Conservation (phyloP, 2,113 vertebrate species). For the Pongo abelii region DNA sequence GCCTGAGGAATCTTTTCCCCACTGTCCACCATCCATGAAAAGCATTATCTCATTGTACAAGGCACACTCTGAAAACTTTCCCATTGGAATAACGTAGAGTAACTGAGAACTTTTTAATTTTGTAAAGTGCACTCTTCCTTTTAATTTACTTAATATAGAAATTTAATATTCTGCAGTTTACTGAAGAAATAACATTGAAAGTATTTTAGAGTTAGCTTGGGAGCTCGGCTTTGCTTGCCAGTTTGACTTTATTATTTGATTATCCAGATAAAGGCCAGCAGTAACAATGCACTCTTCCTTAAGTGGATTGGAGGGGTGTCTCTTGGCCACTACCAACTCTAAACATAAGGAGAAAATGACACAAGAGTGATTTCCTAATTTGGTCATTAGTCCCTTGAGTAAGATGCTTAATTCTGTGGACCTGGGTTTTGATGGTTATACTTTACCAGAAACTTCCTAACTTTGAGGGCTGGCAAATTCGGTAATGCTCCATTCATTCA, state of each 20-base stretch:
- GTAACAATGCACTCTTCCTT: constrained; percentile 82
- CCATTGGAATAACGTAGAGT: constrained; percentile 87
- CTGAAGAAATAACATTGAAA: constrained; percentile 88
- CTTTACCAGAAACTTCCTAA: constrained; percentile 38
- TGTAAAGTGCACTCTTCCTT: constrained; percentile 88
- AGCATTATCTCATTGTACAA: constrained; percentile 83
- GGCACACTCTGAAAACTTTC: constrained; percentile 84
- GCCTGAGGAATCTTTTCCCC: constrained; percentile 70
- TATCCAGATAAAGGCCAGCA: constrained; percentile 84
- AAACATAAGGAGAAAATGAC: constrained; percentile 74
- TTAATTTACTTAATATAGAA: constrained; percentile 89
- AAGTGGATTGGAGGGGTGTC: constrained; percentile 83
- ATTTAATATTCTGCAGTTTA: constrained; percentile 88
- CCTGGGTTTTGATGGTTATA: constrained; percentile 23
- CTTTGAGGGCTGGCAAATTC: background rate
- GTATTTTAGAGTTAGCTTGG: constrained; percentile 85
- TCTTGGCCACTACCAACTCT: constrained; percentile 82
- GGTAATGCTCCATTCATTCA: background rate
- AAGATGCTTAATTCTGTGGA: constrained; percentile 39
- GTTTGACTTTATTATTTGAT: constrained; percentile 87
- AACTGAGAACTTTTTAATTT: constrained; percentile 88
- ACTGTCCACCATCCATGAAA: constrained; percentile 74
- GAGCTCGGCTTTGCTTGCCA: constrained; percentile 83
- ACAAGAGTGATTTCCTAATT: constrained; percentile 68
- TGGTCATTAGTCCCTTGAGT: constrained; percentile 61